Conservation (phyloP, 1,140 invertebrate genomes). For the Heliothis virescens region DNA sequence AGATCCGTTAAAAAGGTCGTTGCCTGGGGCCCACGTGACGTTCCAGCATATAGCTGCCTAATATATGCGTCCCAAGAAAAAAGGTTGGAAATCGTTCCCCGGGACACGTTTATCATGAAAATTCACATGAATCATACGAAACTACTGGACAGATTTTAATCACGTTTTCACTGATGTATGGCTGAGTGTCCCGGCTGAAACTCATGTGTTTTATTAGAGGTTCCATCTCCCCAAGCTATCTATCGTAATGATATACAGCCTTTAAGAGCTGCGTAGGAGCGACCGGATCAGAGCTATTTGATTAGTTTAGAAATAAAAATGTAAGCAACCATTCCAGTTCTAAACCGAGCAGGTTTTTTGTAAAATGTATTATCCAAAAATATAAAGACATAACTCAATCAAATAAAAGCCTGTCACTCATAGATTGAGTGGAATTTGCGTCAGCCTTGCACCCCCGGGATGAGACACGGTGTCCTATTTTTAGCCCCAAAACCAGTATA, state of each 20-base stretch:
- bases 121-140: constrained; percentile 32
- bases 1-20: constrained; percentile 30
- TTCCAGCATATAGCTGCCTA: constrained; percentile 8
- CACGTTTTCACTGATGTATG: constrained; percentile 30
- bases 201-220: constrained; percentile 21
- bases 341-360: too few species aligned
- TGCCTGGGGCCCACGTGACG: constrained; percentile 12
- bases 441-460: neutral
- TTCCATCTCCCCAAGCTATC: neutral
- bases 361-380: too few species aligned
- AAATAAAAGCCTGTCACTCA: neutral
- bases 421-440: constrained; percentile 11
- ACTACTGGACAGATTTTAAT: constrained; percentile 35
- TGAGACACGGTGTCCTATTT: constrained; percentile 1
- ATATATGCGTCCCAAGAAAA: constrained; percentile 34
- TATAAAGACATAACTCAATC: neutral
- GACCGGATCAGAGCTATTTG: too few species aligned
- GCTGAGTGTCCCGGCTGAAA: neutral
- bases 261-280: neutral
- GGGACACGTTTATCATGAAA: constrained; percentile 19
- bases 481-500: constrained; percentile 10
- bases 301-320: too few species aligned
- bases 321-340: too few species aligned
- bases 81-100: constrained; percentile 18
- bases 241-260: neutral